Conservation (phyloP, 2,113 vertebrate species). For the Rousettus leschenaultii region DNA sequence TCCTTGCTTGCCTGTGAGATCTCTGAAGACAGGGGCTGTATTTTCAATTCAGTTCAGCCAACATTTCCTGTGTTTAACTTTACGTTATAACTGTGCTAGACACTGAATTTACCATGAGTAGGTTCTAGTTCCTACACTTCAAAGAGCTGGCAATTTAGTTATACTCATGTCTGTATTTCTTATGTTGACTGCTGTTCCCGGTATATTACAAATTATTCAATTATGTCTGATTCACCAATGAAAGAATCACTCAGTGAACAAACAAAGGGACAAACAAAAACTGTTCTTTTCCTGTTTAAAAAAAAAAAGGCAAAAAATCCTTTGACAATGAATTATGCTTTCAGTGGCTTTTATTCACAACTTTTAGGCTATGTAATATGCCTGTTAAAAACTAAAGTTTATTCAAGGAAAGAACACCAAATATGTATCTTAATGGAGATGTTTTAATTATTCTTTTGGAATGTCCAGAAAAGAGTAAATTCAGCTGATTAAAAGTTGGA, state of each 20-base stretch:
- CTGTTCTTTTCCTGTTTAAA: not conserved
- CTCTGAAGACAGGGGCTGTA: not conserved
- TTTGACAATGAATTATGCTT: not conserved
- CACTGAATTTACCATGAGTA: not conserved
- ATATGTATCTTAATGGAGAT: not conserved
- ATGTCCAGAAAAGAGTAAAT: slow-evolving; percentile 34
- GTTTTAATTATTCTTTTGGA: slow-evolving; percentile 40
- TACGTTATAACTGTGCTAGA: not conserved
- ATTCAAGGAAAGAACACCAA: not conserved
- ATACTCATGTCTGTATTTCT: not conserved
- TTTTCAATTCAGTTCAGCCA: not conserved
- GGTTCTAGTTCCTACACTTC: not conserved
- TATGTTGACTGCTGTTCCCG: not conserved
- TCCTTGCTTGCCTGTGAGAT: not conserved
- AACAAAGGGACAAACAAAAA: slow-evolving; percentile 11
- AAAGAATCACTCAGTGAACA: slow-evolving; percentile 8
- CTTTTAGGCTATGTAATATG: not conserved
- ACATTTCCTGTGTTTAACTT: not conserved
- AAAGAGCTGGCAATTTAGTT: not conserved
- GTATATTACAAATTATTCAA: not conserved
- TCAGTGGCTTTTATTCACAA: not conserved
- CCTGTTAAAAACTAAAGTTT: slow-evolving; percentile 27
- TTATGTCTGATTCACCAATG: not conserved
- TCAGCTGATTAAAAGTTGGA: not conserved
- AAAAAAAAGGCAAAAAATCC: not conserved